These are phyloP conservation scores for Rhinella marina DNA, from an alignment of 2,797 vertebrate species.

Conservation along the genomic window DNA sequence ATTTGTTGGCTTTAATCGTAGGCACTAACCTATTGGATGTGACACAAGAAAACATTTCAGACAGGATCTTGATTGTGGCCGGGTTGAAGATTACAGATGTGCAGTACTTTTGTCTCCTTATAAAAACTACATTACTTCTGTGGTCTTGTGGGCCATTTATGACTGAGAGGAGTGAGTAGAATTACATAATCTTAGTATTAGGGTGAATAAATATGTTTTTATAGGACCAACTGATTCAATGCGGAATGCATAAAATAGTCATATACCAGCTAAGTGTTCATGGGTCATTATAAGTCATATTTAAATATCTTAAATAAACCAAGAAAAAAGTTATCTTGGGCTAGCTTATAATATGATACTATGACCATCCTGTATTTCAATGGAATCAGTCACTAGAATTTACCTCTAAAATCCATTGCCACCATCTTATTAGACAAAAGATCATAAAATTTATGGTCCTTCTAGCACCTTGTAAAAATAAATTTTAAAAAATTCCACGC, in stretches of 20 bases:
- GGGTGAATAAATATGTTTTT: neutral
- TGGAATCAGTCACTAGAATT: too few relatives aligned
- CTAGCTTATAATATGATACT: neutral
- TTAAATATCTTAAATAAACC: neutral
- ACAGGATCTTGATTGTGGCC: conserved; percentile 5
- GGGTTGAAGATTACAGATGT: conserved; percentile 17
- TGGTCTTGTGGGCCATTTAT: neutral
- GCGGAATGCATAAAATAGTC: neutral
- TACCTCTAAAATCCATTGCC: too few relatives aligned
- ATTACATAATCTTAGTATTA: conserved; percentile 19
- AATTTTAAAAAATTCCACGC: too few relatives aligned
- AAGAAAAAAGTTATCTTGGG: neutral
- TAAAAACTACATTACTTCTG: conserved; percentile 11
- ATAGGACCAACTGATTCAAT: neutral
- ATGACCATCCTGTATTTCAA: neutral
- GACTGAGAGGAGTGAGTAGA: neutral
- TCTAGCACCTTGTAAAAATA: too few relatives aligned
- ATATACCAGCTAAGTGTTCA: neutral
- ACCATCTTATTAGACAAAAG: too few relatives aligned
- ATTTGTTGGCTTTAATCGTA: conserved; percentile 42
- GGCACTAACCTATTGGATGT: conserved; percentile 33
- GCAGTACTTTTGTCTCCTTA: conserved; percentile 1
- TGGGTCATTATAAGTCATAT: neutral
- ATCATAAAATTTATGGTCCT: too few relatives aligned
- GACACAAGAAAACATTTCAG: conserved; percentile 34